phyloP scores from a whole-genome alignment of 2,888 invertebrate species.

The Brachycybe producta region DNA sequence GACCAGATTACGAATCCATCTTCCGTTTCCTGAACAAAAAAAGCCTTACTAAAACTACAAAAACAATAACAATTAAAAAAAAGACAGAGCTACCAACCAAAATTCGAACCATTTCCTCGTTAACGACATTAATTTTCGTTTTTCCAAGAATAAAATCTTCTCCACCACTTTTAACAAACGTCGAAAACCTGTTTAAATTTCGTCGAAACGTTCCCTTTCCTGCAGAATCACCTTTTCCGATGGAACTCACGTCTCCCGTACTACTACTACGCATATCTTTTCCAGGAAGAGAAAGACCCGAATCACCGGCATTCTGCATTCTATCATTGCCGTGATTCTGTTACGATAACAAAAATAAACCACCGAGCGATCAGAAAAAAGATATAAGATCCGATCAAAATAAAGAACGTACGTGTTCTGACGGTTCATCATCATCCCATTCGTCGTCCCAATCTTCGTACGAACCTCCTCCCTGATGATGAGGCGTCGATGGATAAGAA shows the following conservation, averaged over 20 bases:
- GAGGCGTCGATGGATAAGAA: constrained; percentile 18
- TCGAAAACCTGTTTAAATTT: constrained; percentile 61
- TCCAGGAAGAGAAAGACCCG: constrained; percentile 7
- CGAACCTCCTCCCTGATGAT: constrained; percentile 49
- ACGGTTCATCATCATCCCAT: constrained; percentile 16
- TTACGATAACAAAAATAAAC: background rate
- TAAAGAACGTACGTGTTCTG: constrained; percentile 14
- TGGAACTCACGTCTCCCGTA: constrained; percentile 25
- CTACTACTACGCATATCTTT: constrained; percentile 22
- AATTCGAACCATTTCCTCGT: constrained; percentile 57
- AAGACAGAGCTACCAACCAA: constrained; percentile 31
- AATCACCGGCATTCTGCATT: background rate
- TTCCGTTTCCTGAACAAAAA: constrained; percentile 41
- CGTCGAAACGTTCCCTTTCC: constrained; percentile 53
- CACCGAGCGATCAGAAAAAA: background rate
- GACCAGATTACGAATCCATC: constrained; percentile 64
- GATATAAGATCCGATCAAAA: background rate
- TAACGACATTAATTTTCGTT: constrained; percentile 51
- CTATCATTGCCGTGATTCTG: background rate
- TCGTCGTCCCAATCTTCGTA: constrained; percentile 81
- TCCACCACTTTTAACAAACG: constrained; percentile 77
- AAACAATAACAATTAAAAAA: background rate
- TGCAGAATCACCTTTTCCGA: constrained; percentile 22
- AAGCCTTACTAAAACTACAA: background rate
- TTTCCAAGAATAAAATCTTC: constrained; percentile 78